These are phyloP conservation scores for Herpetotheres cachinnans DNA, from an alignment of 2,113 vertebrate genomes.

Conservation along the genomic window DNA sequence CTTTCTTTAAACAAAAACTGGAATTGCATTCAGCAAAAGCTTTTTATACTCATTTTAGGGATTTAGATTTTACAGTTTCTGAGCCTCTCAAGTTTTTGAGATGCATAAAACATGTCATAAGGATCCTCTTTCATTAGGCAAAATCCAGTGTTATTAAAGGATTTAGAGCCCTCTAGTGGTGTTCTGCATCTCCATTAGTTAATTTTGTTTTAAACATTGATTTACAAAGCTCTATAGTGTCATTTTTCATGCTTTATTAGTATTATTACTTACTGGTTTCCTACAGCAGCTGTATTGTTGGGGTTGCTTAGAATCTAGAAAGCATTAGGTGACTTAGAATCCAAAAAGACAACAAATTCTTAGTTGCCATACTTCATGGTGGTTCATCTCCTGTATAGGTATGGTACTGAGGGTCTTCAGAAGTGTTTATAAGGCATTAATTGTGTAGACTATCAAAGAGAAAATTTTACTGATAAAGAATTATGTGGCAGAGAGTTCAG, in stretches of 20 bases:
- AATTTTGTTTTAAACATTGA: not conserved
- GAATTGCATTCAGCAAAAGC: not conserved
- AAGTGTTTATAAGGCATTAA: not conserved
- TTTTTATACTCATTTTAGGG: not conserved
- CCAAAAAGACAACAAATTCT: not conserved
- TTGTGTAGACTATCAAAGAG: not conserved
- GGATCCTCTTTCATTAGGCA: not conserved
- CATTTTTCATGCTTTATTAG: not conserved
- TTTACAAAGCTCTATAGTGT: not conserved
- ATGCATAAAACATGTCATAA: not conserved
- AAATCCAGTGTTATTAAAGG: not conserved
- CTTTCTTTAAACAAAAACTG: not conserved
- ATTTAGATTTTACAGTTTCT: not conserved
- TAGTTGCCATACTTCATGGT: not conserved
- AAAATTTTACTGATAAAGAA: not conserved
- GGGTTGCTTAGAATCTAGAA: not conserved
- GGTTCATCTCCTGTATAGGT: not conserved
- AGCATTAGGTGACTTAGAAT: not conserved
- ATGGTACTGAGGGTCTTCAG: not conserved
- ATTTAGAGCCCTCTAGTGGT: conserved; percentile 61
- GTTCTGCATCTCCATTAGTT: not conserved
- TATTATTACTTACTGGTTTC: not conserved
- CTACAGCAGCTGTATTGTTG: not conserved
- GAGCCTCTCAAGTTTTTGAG: not conserved
- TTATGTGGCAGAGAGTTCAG: not conserved